A percentile compares a stretch with the other conserved stretches of the same genome.
These are phyloP conservation scores for Pollenia angustigena DNA, from an alignment of 2,888 invertebrate species.

Conservation along the genomic window DNA sequence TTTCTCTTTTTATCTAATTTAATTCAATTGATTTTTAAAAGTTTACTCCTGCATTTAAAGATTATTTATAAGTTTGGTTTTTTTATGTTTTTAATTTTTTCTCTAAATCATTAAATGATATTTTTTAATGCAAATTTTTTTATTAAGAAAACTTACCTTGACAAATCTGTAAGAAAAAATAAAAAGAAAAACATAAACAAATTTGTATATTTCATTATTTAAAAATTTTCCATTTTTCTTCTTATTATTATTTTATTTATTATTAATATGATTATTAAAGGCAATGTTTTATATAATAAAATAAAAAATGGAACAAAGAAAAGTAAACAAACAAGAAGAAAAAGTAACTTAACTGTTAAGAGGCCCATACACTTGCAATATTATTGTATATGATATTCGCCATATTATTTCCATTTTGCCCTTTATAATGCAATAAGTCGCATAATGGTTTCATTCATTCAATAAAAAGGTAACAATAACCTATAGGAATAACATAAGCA, in stretches of 20 bases:
- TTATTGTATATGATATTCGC: no score
- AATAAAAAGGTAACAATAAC: no score
- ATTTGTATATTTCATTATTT: neutral
- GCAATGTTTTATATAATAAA: slow-evolving; percentile 26
- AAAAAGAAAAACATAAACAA: slow-evolving; percentile 26
- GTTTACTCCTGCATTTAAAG: slow-evolving; percentile 31
- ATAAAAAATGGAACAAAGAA: neutral
- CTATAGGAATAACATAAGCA: no score
- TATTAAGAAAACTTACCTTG: slow-evolving; percentile 44
- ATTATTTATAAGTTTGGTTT: slow-evolving; percentile 29
- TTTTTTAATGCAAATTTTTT: slow-evolving; percentile 43
- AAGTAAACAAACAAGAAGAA: slow-evolving; percentile 22
- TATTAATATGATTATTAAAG: slow-evolving; percentile 63
- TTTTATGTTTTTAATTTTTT: neutral
- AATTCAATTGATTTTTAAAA: slow-evolving; percentile 69
- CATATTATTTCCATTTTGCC: no score
- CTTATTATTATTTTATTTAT: neutral
- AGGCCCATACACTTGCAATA: no score
- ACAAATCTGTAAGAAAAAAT: neutral
- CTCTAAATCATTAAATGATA: slow-evolving; percentile 28
- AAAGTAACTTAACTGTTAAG: slow-evolving; percentile 59
- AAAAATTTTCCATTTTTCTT: neutral
- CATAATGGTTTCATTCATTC: no score
- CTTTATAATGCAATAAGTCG: no score
- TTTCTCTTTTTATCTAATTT: slow-evolving; percentile 24